Percentiles rank a stretch among this genome's conserved stretches.
Evolutionary conservation across 2,113 vertebrate species (phyloP).

Genomic region (Odocoileus virginianus): DNA sequence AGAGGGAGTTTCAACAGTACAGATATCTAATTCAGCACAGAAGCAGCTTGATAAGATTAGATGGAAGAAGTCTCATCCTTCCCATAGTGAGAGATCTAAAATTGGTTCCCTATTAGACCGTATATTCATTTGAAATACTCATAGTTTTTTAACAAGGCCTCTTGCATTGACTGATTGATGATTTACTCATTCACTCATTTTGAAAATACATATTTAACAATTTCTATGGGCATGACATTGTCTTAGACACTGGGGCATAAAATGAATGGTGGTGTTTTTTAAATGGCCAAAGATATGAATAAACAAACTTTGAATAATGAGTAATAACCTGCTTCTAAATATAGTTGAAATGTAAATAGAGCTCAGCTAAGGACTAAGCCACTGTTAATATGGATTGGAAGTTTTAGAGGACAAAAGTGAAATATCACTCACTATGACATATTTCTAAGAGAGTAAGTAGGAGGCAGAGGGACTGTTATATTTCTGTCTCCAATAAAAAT

Average conservation of each 20-base stretch:
- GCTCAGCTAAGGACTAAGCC: not conserved
- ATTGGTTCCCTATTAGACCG: too few species aligned
- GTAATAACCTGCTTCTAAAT: not conserved
- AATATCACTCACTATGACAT: not conserved
- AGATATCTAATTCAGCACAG: not conserved
- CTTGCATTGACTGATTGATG: not conserved
- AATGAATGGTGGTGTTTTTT: not conserved
- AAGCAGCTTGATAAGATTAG: not conserved
- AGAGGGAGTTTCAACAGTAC: not conserved
- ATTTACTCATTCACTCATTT: not conserved
- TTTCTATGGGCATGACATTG: not conserved
- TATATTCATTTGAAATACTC: not conserved
- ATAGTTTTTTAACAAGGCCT: not conserved
- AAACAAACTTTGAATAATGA: not conserved
- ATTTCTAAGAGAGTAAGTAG: not conserved
- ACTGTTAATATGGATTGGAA: not conserved
- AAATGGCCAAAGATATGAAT: constrained; percentile 20
- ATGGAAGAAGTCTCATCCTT: not conserved
- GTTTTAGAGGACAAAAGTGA: constrained; percentile 20
- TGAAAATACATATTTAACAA: not conserved
- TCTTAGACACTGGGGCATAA: not conserved
- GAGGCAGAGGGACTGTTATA: not conserved
- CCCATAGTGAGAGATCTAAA: not conserved
- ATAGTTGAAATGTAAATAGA: not conserved
- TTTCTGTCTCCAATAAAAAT: not conserved